These are phyloP conservation scores for Patiria miniata DNA, from an alignment of 35 echinoderm and acorn worm species.

Conservation along the genomic window DNA sequence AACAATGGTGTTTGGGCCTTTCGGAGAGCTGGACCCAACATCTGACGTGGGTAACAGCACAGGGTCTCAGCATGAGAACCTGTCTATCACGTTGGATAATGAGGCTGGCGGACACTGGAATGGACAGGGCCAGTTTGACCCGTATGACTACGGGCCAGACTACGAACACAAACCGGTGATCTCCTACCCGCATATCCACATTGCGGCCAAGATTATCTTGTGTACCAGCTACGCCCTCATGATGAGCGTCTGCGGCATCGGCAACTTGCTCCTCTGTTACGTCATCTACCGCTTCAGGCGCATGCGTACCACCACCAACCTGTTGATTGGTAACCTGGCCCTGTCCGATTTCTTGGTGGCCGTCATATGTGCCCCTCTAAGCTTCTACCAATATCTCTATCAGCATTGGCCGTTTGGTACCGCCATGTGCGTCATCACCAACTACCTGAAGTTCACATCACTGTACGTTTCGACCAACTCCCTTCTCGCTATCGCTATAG, in stretches of 20 bases:
- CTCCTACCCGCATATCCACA: conserved; percentile 32
- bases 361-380: conserved; percentile 81
- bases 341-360: conserved; percentile 93
- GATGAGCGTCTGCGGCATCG: conserved; percentile 82
- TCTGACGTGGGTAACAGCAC: too few species aligned
- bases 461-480: conserved; percentile 97
- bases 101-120: too few species aligned
- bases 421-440: conserved; percentile 77
- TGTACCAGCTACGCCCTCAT: conserved; percentile 80
- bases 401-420: conserved; percentile 91
- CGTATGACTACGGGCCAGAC: too few species aligned
- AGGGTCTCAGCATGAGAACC: too few species aligned
- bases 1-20: too few species aligned
- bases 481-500: conserved; percentile 87
- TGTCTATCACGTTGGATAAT: too few species aligned
- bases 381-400: conserved; percentile 83
- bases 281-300: conserved; percentile 84
- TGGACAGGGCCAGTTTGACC: too few species aligned
- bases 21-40: too few species aligned
- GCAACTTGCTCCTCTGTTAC: conserved; percentile 87
- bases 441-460: conserved; percentile 85
- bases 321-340: conserved; percentile 94
- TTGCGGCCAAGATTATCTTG: conserved; percentile 56
- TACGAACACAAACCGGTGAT: too few species aligned
- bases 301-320: conserved; percentile 93